A percentile compares a stretch with the other conserved stretches of the same genome.
phyloP scores from a whole-genome alignment of 2,888 invertebrate species.

The Idaea aversata region DNA sequence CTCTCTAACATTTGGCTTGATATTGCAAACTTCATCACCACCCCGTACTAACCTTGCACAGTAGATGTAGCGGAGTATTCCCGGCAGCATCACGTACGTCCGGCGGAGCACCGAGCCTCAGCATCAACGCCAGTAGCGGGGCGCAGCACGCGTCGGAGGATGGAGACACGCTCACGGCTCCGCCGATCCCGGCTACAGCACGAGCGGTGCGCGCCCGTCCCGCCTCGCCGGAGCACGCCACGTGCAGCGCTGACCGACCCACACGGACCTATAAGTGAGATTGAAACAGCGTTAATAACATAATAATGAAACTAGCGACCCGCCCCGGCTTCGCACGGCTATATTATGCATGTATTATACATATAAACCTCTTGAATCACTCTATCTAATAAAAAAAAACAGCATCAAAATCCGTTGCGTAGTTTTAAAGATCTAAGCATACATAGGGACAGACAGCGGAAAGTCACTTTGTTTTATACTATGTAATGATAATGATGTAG shows the following conservation, averaged over 20 bases:
- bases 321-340: no score
- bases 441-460: no score
- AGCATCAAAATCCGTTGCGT: no score
- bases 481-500: no score
- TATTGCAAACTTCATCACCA: conserved; percentile 22
- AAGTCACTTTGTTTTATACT: no score
- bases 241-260: conserved; percentile 87
- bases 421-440: no score
- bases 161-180: conserved; percentile 87
- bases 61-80: conserved; percentile 93
- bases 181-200: conserved; percentile 77
- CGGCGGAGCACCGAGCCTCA: conserved; percentile 91
- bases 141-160: conserved; percentile 80
- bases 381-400: no score
- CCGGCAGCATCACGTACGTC: conserved; percentile 90
- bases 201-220: conserved; percentile 53
- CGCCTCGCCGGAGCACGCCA: conserved; percentile 90
- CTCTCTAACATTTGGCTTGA: background rate
- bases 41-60: conserved; percentile 81
- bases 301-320: no score
- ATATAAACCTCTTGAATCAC: no score
- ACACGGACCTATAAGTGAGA: conserved; percentile 78
- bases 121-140: conserved; percentile 83
- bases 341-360: no score
- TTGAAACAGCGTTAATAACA: background rate